Percentiles rank a stretch among this genome's conserved stretches.
These are phyloP conservation scores for Agrochola macilenta DNA, from an alignment of 2,888 invertebrate genomes.

Conservation along the genomic window DNA sequence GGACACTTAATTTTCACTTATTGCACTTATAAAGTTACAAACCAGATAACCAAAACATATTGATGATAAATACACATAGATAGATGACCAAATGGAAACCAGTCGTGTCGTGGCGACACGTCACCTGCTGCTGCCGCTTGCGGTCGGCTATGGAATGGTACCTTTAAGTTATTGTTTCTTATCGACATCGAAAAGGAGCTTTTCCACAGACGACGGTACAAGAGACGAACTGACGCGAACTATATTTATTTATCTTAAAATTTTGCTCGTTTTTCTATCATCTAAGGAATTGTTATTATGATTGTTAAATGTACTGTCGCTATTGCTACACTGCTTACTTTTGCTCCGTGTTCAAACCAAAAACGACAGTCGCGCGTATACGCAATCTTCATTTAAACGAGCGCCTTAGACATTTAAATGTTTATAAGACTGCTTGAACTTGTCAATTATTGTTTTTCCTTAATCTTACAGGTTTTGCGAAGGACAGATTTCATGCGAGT, in stretches of 20 bases:
- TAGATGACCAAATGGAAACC: too few species aligned
- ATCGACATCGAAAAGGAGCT: background rate
- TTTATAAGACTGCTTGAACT: background rate
- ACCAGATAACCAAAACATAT: too few species aligned
- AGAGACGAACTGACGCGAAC: background rate
- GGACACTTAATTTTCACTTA: too few species aligned
- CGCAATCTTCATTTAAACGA: background rate
- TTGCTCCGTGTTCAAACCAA: background rate
- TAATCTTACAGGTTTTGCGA: slow-evolving; percentile 76
- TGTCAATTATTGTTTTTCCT: background rate
- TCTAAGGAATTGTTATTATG: background rate
- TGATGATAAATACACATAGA: too few species aligned
- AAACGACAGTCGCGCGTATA: background rate
- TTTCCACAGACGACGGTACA: background rate
- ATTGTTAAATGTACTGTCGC: background rate
- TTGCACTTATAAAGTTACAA: too few species aligned
- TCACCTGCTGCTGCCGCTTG: too few species aligned
- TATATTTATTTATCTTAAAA: background rate
- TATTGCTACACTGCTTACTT: background rate
- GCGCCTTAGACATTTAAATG: background rate
- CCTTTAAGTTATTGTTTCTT: background rate
- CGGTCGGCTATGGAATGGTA: too few species aligned
- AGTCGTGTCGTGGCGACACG: too few species aligned
- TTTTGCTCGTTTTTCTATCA: background rate
- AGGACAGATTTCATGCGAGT: slow-evolving; percentile 86